Base-by-base conservation (phyloP, 2,888 invertebrate genomes). In the Platycheirus rosarum region DNA sequence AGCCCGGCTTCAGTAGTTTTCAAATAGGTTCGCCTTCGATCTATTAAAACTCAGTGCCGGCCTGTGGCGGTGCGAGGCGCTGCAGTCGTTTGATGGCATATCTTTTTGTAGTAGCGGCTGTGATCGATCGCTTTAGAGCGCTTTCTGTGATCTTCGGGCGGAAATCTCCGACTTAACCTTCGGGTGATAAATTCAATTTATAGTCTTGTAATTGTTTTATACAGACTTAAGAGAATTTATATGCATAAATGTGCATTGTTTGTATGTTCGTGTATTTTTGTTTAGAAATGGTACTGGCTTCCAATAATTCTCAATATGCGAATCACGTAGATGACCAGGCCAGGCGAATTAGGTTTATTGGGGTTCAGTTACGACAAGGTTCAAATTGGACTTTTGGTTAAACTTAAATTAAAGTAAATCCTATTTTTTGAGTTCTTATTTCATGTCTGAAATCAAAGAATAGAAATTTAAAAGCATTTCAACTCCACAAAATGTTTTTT, bases 161-260 rank as follows among this genome's bases (percentile, higher is more conserved):
- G 82, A 82, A 82, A 82, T 82, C 82, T 77, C 66, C 68, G 68
- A 62, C 73, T 48, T 73, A 82, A 82, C 82, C 77, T 77, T 82
- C 57, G 71, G 29, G 55, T 77, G 77, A 71, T 46, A 63, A 68
- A 77, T 77, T 82, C 82, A 77, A 77, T 82, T 82, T 82, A 73
- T 71, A 37, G 51, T 65, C 13, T 62, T 63, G 66, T 75, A 76
- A 82, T 77, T 82, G 62, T 68, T 82, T 82, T 55, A 66, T 75
- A 70, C 46, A 37, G 32, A 32, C 26, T 23, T 20, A 26, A 23
- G 23, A 4, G 2, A 6, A 23, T 23, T 2, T 23, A 23, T 23
- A 4, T 23, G 20, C 14, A 29, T 14, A 26, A 26, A 49, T 13
- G 20, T 32, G 20, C 6, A 23, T n/a, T 16, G 16, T 29, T 29